These are phyloP conservation scores for Oreochromis spilurus DNA, from an alignment of 2,113 vertebrate genomes.

Conservation along the genomic window DNA sequence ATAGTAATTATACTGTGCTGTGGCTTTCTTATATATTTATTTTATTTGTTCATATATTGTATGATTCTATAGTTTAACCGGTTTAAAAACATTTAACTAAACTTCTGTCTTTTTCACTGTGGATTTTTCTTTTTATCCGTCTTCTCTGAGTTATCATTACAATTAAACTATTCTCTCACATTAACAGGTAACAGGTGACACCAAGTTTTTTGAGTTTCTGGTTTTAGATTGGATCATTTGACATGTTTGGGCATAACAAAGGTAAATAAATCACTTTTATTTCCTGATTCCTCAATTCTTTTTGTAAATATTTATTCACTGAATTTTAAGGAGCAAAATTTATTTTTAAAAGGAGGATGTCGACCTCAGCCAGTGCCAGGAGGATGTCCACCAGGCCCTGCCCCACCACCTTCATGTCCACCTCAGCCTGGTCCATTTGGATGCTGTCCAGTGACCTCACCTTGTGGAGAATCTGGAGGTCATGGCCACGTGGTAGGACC, in stretches of 20 bases:
- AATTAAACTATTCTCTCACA: background rate
- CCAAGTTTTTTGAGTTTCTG: background rate
- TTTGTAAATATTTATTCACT: background rate
- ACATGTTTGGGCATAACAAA: background rate
- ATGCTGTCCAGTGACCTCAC: background rate
- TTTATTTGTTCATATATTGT: background rate
- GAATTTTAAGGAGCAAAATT: background rate
- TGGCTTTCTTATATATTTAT: background rate
- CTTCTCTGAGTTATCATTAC: background rate
- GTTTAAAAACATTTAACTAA: background rate
- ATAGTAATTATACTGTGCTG: background rate
- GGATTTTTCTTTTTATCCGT: background rate
- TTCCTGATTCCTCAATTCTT: accelerated
- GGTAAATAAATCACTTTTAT: background rate
- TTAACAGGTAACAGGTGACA: background rate
- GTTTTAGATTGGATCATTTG: background rate
- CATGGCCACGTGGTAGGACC: background rate
- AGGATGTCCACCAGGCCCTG: background rate
- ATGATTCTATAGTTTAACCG: background rate
- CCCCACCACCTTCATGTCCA: background rate
- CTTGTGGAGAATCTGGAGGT: background rate
- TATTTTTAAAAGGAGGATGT: background rate
- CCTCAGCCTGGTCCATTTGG: background rate
- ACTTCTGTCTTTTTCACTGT: background rate
- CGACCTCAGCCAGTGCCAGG: background rate